These are phyloP conservation scores for Eupeodes latifasciatus DNA, from an alignment of 2,888 invertebrate species.

Conservation along the genomic window DNA sequence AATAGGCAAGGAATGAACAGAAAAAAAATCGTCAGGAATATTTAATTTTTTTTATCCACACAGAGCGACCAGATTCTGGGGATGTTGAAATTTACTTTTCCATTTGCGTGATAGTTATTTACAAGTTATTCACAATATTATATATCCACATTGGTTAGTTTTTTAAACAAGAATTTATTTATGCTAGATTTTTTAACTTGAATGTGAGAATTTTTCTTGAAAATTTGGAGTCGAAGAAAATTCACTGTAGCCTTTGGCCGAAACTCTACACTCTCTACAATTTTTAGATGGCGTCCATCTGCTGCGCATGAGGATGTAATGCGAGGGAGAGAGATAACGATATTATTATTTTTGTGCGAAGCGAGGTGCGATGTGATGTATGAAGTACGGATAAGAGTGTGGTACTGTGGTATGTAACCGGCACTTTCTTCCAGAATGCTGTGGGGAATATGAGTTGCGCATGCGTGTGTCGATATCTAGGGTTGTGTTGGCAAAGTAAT, in stretches of 20 bases:
- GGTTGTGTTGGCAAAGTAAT: slow-evolving; percentile 41
- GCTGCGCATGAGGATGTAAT: slow-evolving; percentile 78
- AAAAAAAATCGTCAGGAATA: slow-evolving; percentile 71
- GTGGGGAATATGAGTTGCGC: slow-evolving; percentile 44
- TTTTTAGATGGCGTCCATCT: slow-evolving; percentile 79
- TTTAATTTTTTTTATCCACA: slow-evolving; percentile 52
- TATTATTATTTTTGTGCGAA: slow-evolving; percentile 1
- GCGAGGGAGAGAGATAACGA: slow-evolving; percentile 47
- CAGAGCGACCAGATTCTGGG: slow-evolving; percentile 35
- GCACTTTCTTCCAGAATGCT: slow-evolving; percentile 59
- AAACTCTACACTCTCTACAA: slow-evolving; percentile 78
- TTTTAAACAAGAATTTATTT: slow-evolving; percentile 31
- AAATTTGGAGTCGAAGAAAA: slow-evolving; percentile 74
- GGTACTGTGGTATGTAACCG: slow-evolving; percentile 59
- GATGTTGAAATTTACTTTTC: slow-evolving; percentile 2
- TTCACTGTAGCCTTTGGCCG: slow-evolving; percentile 77
- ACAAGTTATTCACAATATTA: slow-evolving; percentile 51
- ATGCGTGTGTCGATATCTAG: slow-evolving; percentile 1
- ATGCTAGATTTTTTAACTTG: slow-evolving; percentile 23
- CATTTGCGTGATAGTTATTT: not conserved
- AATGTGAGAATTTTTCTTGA: slow-evolving; percentile 66
- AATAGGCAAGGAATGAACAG: slow-evolving; percentile 47
- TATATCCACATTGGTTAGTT: slow-evolving; percentile 57
- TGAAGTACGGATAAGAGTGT: slow-evolving; percentile 30
- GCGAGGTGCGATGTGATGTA: slow-evolving; percentile 27